phyloP scores from a whole-genome alignment of 1,140 invertebrate genomes.

The Saccostrea echinata region DNA sequence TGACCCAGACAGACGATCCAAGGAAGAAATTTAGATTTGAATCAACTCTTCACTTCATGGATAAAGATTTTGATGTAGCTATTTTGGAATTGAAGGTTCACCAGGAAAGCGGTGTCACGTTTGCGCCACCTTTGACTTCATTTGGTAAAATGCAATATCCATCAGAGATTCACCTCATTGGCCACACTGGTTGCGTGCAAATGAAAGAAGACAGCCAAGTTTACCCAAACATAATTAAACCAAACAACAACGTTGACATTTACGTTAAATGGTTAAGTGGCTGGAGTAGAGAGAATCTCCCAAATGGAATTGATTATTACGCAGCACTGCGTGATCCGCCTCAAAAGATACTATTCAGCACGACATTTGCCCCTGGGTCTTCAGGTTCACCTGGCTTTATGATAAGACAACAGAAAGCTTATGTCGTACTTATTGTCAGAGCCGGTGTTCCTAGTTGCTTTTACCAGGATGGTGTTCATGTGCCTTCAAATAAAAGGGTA shows the following conservation, averaged over 20 bases:
- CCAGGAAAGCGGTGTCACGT: background rate
- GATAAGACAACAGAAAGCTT: background rate
- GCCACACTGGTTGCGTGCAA: background rate
- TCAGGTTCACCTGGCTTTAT: background rate
- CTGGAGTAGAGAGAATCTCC: background rate
- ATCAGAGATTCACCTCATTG: background rate
- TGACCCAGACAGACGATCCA: background rate
- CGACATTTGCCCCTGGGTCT: background rate
- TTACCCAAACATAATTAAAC: background rate
- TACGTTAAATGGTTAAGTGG: background rate
- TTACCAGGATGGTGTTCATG: background rate
- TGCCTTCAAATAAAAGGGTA: background rate
- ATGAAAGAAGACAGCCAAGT: constrained; percentile 10
- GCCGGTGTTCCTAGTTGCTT: background rate
- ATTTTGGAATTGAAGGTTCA: background rate
- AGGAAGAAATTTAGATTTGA: background rate
- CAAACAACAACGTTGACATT: background rate
- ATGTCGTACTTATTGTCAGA: background rate
- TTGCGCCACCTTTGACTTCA: background rate
- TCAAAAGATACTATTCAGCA: background rate
- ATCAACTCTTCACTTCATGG: background rate
- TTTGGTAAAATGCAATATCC: background rate
- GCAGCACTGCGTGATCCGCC: background rate
- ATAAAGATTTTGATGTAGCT: background rate
- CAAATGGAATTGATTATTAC: background rate